Percentiles rank a stretch among this genome's conserved stretches.
Evolutionary conservation across 2,113 vertebrate genomes (phyloP).

Genomic region (Petrocephalus zakoni): DNA sequence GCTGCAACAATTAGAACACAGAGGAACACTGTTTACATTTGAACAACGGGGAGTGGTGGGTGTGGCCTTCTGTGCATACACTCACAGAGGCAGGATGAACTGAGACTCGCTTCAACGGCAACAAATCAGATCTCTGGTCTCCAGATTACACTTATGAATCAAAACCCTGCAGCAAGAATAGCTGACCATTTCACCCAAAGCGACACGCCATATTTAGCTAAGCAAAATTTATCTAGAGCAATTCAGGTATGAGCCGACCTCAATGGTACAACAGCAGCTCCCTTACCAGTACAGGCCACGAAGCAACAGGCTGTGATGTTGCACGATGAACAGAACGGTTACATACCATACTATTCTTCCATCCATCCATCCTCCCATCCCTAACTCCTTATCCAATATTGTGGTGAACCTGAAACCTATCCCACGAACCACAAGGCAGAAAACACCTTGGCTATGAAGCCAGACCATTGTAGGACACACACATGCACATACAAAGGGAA

Average conservation of each 20-base stretch:
- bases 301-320: not conserved
- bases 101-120: not conserved
- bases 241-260: not conserved
- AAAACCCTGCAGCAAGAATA: not conserved
- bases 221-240: not conserved
- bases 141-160: not conserved
- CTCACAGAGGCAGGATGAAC: not conserved
- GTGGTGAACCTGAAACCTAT: not conserved
- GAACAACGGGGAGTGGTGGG: conserved; percentile 35
- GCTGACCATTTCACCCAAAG: not conserved
- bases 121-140: not conserved
- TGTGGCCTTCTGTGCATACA: conserved; percentile 30
- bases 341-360: not conserved
- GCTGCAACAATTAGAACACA: conserved; percentile 55
- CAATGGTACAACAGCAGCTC: not conserved
- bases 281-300: not conserved
- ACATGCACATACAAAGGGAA: not conserved
- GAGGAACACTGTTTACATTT: conserved; percentile 53
- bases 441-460: not conserved
- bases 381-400: not conserved
- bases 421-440: not conserved
- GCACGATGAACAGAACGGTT: not conserved
- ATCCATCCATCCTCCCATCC: not conserved
- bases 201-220: not conserved
- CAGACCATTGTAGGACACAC: not conserved